Conservation (phyloP, 2,888 invertebrate species). For the Nyleta sp. region DNA sequence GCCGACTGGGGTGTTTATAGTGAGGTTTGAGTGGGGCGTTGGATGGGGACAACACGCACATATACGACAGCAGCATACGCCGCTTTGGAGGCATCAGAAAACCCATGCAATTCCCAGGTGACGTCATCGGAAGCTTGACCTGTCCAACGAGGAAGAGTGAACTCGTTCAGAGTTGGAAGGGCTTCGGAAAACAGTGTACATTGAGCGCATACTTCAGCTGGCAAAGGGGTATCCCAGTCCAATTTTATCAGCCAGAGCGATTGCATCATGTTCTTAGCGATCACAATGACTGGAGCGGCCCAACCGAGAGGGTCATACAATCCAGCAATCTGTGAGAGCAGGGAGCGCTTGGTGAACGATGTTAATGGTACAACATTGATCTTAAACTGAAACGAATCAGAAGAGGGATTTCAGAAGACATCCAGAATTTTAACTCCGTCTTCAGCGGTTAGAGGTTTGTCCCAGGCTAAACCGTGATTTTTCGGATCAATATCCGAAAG, state of each 20-base stretch:
- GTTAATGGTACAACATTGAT: too few species aligned
- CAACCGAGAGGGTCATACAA: too few species aligned
- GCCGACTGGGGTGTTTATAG: too few species aligned
- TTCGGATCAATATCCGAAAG: not conserved
- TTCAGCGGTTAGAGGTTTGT: not conserved
- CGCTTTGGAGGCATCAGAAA: not conserved
- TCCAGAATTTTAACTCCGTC: not conserved
- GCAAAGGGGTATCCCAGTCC: too few species aligned
- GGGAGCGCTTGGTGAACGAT: too few species aligned
- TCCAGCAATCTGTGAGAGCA: too few species aligned
- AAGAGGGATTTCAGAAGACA: not conserved
- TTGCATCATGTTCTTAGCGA: too few species aligned
- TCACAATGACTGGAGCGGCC: too few species aligned
- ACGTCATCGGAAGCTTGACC: not conserved
- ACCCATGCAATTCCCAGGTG: not conserved
- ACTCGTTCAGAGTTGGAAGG: not conserved
- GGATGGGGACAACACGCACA: too few species aligned
- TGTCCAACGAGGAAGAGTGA: not conserved
- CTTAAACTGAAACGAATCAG: not conserved
- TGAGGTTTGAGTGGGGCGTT: too few species aligned
- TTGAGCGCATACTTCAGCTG: too few species aligned
- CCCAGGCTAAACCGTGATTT: constrained; percentile 1
- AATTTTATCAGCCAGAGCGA: too few species aligned
- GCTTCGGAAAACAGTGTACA: not conserved
- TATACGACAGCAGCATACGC: not conserved